A percentile compares a stretch with the other conserved stretches of the same genome.
Evolutionary conservation across 2,888 invertebrate genomes (phyloP).

Genomic region (Limnephilus rhombicus): DNA sequence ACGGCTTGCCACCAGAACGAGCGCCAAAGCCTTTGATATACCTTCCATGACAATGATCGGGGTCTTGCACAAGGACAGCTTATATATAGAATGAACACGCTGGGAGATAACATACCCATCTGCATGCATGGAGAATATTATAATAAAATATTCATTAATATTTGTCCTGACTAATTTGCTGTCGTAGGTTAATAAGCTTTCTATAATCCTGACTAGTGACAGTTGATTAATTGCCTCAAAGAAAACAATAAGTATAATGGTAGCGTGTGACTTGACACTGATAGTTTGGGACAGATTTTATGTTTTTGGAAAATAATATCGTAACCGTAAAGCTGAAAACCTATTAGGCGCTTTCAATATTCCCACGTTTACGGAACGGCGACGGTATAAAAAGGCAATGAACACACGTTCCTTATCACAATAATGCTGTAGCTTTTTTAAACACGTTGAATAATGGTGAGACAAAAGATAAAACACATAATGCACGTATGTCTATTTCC

Average conservation of each 20-base stretch:
- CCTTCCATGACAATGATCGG: conserved; percentile 22
- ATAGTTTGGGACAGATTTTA: not conserved
- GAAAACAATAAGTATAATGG: not conserved
- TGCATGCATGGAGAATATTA: not conserved
- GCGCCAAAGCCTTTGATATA: conserved; percentile 29
- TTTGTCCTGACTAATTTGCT: not conserved
- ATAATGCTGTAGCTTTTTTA: no score
- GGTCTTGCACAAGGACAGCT: conserved; percentile 21
- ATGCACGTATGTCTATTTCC: no score
- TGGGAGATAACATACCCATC: not conserved
- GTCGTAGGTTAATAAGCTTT: not conserved
- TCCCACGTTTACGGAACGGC: no score
- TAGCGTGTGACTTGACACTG: not conserved
- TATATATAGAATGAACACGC: conserved; percentile 28
- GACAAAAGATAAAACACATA: no score
- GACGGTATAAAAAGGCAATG: no score
- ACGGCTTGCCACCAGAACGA: not conserved
- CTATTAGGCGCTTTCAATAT: not conserved
- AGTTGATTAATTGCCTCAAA: not conserved
- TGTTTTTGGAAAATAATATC: not conserved
- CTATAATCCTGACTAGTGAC: not conserved
- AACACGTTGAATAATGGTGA: no score
- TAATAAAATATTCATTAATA: not conserved
- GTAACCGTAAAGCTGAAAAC: not conserved
- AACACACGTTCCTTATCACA: no score